Percentiles rank a stretch among this genome's conserved stretches.
Evolutionary conservation across 2,797 vertebrate species (phyloP).

Genomic region (Tokudaia tokunoshimensis): DNA sequence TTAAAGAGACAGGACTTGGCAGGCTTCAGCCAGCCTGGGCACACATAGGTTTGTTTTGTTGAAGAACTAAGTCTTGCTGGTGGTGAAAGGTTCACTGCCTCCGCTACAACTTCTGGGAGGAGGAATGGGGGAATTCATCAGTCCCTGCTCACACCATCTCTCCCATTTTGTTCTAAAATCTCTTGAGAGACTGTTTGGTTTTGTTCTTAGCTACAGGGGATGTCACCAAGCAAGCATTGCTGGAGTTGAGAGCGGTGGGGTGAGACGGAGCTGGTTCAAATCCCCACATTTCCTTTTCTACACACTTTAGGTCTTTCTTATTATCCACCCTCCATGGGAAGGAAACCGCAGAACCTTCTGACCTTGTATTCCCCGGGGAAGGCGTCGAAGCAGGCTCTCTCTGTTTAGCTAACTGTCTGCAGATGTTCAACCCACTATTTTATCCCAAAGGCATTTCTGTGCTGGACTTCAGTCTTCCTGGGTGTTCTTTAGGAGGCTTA

Average conservation of each 20-base stretch:
- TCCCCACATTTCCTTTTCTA: constrained; percentile 7
- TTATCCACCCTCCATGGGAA: not conserved
- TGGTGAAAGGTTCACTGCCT: not conserved
- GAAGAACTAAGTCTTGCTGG: not conserved
- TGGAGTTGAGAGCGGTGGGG: not conserved
- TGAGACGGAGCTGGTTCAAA: not conserved
- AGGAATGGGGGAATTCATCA: not conserved
- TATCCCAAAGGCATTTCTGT: not conserved
- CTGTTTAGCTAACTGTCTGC: not conserved
- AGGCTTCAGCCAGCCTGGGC: not conserved
- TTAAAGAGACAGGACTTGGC: not conserved
- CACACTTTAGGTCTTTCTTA: not conserved
- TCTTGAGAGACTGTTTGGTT: not conserved
- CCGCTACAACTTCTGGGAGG: not conserved
- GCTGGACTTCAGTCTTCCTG: not conserved
- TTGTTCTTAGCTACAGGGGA: not conserved
- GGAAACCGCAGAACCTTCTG: not conserved
- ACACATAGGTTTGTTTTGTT: not conserved
- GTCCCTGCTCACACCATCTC: not conserved
- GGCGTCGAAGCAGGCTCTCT: not conserved
- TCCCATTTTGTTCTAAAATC: not conserved
- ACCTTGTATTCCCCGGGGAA: not conserved
- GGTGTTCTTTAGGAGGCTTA: not conserved
- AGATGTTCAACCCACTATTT: not conserved
- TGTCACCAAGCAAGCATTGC: not conserved